Conservation (phyloP, 2,888 invertebrate genomes). For the Colletes collaris region DNA sequence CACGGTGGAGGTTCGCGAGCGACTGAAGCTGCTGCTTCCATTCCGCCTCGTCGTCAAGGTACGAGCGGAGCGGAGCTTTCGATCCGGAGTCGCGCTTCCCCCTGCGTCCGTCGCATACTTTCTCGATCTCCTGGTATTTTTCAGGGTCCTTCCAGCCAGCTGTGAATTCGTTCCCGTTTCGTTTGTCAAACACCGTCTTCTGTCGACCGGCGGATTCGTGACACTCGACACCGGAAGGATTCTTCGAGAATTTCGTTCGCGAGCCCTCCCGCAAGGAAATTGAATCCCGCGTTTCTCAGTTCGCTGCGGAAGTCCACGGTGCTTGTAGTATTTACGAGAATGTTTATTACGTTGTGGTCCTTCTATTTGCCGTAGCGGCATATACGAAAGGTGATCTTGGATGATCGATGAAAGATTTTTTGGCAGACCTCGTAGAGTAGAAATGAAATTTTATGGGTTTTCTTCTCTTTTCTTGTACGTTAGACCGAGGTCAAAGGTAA, state of each 20-base stretch:
- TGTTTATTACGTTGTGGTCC: too few relatives aligned
- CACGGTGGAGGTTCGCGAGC: conserved; percentile 75
- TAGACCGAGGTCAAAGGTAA: too few relatives aligned
- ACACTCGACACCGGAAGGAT: conserved; percentile 27
- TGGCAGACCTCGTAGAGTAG: too few relatives aligned
- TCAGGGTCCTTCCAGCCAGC: conserved; percentile 42
- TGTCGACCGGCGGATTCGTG: conserved; percentile 1
- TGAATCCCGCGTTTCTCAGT: background rate
- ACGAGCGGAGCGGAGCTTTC: conserved; percentile 67
- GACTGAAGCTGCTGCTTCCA: conserved; percentile 74
- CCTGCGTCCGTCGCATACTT: conserved; percentile 55
- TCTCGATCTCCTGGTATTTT: conserved; percentile 62
- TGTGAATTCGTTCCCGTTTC: conserved; percentile 33
- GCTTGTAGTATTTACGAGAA: too few relatives aligned
- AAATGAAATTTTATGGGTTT: too few relatives aligned
- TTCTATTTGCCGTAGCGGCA: too few relatives aligned
- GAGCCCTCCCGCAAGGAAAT: conserved; percentile 1
- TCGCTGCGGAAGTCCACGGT: too few relatives aligned
- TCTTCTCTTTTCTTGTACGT: too few relatives aligned
- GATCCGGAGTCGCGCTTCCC: conserved; percentile 64
- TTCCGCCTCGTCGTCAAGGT: conserved; percentile 64
- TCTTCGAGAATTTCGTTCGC: conserved; percentile 6
- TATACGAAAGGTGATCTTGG: too few relatives aligned
- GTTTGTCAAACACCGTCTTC: conserved; percentile 32
- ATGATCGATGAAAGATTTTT: too few relatives aligned